A percentile compares a stretch with the other conserved stretches of the same genome.
phyloP scores from a whole-genome alignment of 2,113 vertebrate genomes.

The Labeo rohita region DNA sequence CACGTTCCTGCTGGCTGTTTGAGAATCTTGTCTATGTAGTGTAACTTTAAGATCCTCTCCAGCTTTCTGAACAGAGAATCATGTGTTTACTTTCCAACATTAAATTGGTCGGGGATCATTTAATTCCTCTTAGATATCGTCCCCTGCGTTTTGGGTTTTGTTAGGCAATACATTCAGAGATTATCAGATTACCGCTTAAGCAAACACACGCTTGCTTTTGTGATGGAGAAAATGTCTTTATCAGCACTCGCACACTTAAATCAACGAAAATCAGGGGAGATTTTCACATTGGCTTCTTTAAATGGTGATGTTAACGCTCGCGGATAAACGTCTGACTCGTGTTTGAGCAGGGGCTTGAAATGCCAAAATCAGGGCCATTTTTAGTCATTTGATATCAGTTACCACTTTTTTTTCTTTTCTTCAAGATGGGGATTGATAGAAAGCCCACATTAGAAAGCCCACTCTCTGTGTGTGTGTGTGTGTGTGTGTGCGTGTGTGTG shows the following conservation, averaged over 20 bases:
- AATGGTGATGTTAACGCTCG: background rate
- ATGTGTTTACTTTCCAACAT: background rate
- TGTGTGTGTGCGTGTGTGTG: constrained; percentile 10
- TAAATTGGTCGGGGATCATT: constrained; percentile 54
- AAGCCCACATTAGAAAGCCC: constrained; percentile 5
- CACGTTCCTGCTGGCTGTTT: background rate
- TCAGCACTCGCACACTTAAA: background rate
- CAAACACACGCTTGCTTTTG: constrained; percentile 49
- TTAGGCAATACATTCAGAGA: constrained; percentile 61
- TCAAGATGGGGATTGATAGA: constrained; percentile 23
- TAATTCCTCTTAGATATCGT: constrained; percentile 63
- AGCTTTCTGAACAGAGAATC: constrained; percentile 39
- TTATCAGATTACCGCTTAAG: constrained; percentile 68
- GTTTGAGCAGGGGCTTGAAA: background rate
- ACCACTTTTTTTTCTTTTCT: background rate
- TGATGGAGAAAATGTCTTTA: constrained; percentile 27
- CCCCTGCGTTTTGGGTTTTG: constrained; percentile 47
- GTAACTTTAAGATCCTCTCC: background rate
- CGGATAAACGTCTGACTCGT: constrained; percentile 26
- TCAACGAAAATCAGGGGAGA: constrained; percentile 8
- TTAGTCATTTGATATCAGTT: background rate
- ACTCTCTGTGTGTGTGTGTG: constrained; percentile 22
- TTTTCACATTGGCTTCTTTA: constrained; percentile 11
- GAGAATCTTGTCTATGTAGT: background rate
- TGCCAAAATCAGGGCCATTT: too few relatives aligned